Evolutionary conservation across 2,888 invertebrate species (phyloP).

Genomic region (Agrochola lychnidis): DNA sequence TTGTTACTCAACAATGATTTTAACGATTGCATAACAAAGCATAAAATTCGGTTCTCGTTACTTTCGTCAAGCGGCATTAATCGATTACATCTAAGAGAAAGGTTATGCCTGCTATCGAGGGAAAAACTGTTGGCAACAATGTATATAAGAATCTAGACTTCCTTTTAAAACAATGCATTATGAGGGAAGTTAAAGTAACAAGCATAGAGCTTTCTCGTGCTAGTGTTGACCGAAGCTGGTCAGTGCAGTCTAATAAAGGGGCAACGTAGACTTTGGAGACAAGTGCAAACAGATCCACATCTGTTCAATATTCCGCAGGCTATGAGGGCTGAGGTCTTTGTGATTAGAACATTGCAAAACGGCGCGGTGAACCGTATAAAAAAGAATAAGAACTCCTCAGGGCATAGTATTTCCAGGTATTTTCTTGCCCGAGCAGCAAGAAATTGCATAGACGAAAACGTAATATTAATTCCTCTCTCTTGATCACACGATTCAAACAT

Average conservation of each 20-base stretch:
- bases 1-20: slow-evolving; percentile 61
- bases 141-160: slow-evolving; percentile 57
- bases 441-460: neutral
- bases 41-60: slow-evolving; percentile 53
- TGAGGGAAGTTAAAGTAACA: slow-evolving; percentile 62
- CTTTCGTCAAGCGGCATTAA: slow-evolving; percentile 61
- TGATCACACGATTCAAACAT: neutral
- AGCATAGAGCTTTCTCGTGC: slow-evolving; percentile 59
- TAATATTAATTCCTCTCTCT: neutral
- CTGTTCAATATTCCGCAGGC: slow-evolving; percentile 68
- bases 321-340: slow-evolving; percentile 41
- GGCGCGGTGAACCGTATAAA: too few species aligned
- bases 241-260: slow-evolving; percentile 71
- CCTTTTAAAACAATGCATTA: slow-evolving; percentile 57
- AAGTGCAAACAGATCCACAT: slow-evolving; percentile 70
- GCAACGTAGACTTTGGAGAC: slow-evolving; percentile 64
- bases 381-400: neutral
- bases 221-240: slow-evolving; percentile 74
- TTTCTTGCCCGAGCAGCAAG: neutral
- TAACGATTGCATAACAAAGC: slow-evolving; percentile 61
- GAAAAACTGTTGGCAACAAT: slow-evolving; percentile 50
- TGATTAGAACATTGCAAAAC: slow-evolving; percentile 2
- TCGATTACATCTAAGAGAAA: slow-evolving; percentile 66
- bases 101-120: slow-evolving; percentile 53
- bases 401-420: neutral